Evolutionary conservation across 2,797 vertebrate species (phyloP).

Genomic region (Takifugu ocellatus): DNA sequence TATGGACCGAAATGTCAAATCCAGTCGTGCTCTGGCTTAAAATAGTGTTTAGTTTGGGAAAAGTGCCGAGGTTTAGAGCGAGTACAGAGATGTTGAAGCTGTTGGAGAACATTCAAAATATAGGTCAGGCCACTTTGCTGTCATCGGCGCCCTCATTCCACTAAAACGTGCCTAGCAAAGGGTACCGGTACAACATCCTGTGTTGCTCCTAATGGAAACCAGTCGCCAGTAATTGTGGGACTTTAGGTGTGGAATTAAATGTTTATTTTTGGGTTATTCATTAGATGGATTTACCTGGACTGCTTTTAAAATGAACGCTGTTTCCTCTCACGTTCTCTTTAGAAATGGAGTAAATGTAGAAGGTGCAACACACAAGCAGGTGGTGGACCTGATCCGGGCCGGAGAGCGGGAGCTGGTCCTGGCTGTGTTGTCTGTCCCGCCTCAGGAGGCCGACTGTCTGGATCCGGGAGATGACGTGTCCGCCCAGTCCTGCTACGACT

Average conservation of each 20-base stretch:
- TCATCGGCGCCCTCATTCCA: conserved; percentile 22
- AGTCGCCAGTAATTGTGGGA: no score
- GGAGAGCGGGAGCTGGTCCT: conserved; percentile 91
- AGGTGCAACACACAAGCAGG: conserved; percentile 96
- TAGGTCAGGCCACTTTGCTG: conserved; percentile 22
- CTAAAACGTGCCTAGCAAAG: not conserved
- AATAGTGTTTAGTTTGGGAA: not conserved
- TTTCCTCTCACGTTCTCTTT: conserved; percentile 12
- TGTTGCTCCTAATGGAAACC: no score
- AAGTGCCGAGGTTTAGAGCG: conserved; percentile 2
- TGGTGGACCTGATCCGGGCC: conserved; percentile 95
- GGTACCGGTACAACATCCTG: no score
- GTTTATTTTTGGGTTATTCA: no score
- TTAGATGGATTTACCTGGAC: not conserved
- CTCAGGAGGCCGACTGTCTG: conserved; percentile 89
- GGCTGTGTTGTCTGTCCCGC: conserved; percentile 90
- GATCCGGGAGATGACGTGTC: conserved; percentile 89
- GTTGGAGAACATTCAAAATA: conserved; percentile 15
- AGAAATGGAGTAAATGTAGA: conserved; percentile 96
- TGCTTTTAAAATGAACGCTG: not conserved
- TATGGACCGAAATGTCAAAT: not conserved
- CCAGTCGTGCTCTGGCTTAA: not conserved
- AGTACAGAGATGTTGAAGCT: conserved; percentile 5
- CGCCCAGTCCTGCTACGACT: conserved; percentile 93
- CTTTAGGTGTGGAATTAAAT: no score